Percentiles rank a stretch among this genome's conserved stretches.
phyloP scores from a whole-genome alignment of 2,888 invertebrate species.

The Danaus chrysippus region DNA sequence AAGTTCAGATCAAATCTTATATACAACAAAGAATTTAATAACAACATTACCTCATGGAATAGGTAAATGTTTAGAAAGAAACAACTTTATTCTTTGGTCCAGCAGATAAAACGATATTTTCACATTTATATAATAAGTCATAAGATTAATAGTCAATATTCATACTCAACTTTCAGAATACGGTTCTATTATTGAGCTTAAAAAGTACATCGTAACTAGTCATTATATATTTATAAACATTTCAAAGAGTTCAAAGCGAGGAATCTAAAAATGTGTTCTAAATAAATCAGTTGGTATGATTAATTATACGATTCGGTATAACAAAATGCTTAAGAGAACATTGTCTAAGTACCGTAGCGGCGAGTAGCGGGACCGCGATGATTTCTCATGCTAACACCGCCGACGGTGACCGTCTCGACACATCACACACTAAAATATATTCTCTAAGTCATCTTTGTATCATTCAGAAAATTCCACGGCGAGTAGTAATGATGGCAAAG shows the following conservation, averaged over 20 bases:
- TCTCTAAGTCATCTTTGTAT: constrained; percentile 51
- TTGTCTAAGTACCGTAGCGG: constrained; percentile 73
- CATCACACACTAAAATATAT: constrained; percentile 66
- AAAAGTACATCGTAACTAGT: too few species aligned
- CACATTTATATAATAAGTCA: too few species aligned
- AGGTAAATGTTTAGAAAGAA: too few species aligned
- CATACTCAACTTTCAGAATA: too few species aligned
- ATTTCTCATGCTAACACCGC: constrained; percentile 57
- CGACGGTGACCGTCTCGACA: constrained; percentile 26
- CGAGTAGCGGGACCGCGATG: constrained; percentile 68
- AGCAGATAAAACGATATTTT: too few species aligned
- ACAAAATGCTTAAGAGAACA: constrained; percentile 69
- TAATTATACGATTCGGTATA: constrained; percentile 67
- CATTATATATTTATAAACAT: too few species aligned
- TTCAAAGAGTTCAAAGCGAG: too few species aligned
- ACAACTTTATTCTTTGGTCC: too few species aligned
- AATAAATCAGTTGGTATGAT: constrained; percentile 52
- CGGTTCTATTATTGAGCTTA: too few species aligned
- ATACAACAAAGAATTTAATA: constrained; percentile 44
- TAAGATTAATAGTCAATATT: too few species aligned
- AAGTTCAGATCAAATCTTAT: constrained; percentile 59
- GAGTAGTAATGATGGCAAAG: constrained; percentile 69
- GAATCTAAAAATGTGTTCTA: constrained; percentile 18
- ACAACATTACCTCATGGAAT: constrained; percentile 59
- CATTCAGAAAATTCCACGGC: constrained; percentile 63